Percentiles rank a stretch among this genome's conserved stretches.
These are phyloP conservation scores for Sanderia malayensis DNA, from an alignment of 30 jellyfish, hydroid and myxozoan species.

Conservation along the genomic window DNA sequence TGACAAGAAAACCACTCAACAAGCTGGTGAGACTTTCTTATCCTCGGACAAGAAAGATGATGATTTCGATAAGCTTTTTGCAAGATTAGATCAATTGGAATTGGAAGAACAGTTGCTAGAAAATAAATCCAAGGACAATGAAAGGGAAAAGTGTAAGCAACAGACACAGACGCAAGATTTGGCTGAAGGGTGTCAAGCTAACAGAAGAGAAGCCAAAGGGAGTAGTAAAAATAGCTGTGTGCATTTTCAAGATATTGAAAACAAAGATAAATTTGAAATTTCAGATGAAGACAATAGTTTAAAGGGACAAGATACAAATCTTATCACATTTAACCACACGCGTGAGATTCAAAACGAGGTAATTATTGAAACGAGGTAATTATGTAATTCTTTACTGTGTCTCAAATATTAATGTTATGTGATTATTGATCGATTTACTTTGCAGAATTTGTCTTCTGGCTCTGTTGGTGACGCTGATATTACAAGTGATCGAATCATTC, in stretches of 20 bases:
- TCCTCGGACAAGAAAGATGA: slow-evolving; percentile 7
- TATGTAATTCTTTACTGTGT: too few species aligned
- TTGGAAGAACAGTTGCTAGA: slow-evolving; percentile 56
- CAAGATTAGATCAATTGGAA: slow-evolving; percentile 79
- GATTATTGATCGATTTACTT: too few species aligned
- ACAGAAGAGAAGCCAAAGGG: neutral
- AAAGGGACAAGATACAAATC: neutral
- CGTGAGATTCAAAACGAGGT: too few species aligned
- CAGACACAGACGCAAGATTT: neutral
- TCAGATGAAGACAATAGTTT: neutral
- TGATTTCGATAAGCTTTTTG: slow-evolving; percentile 47
- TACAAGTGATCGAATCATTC: slow-evolving; percentile 12
- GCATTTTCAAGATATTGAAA: neutral
- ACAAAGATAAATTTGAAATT: too few species aligned
- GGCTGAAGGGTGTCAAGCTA: neutral
- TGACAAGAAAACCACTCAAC: neutral
- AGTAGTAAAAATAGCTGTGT: neutral
- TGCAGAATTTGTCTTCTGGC: neutral
- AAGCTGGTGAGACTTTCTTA: neutral
- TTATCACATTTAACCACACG: slow-evolving; percentile 36
- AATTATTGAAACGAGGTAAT: too few species aligned
- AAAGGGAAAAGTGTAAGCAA: neutral
- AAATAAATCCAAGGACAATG: slow-evolving; percentile 1
- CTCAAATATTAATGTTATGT: too few species aligned
- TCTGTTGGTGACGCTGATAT: neutral